Base-by-base conservation (phyloP, 1,140 invertebrate genomes). In the Papilio polytes region DNA sequence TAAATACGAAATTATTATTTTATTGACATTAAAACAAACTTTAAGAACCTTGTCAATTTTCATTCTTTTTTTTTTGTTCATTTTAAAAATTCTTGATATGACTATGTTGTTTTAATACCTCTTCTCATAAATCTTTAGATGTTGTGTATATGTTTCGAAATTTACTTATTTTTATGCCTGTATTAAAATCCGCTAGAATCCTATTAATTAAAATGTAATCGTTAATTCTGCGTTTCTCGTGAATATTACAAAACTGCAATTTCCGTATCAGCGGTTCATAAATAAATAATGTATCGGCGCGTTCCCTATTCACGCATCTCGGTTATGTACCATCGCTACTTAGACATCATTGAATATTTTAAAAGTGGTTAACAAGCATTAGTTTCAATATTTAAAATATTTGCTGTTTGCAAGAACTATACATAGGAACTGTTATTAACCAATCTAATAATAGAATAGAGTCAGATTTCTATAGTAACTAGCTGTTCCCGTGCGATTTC, bases 241-340 rank as follows among this genome's bases (percentile, higher is more conserved):
- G 88, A 94, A 94, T 94, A 92, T 93, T 94, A 90, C 90, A 94
- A 92, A 92, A 92, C 88, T 94, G 91, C 93, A 94, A 94, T 93
- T 94, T 92, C 93, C 92, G 92, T 92, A 91, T 93, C 92, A 92
- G 90, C 91, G 88, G 83, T 81, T 82, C 81, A 87, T 94, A 91
- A 92, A 93, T 92, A 90, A 82, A 82, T 92, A 90, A 93, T 92
- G 87, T 78, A 86, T 83, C 83, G 74, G 59, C 79, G 81, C 82
- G 88, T 89, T 89, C 85, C 84, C 76, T 86, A 89, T 86, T 89
- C 84, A 87, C 81, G 70, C 80, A 70, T 80, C 82, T 78, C 80
- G 63, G 48, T n/a, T 22, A 15, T 82, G 76, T 41, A 44, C 31
- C 74, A 51, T 82, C 74, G 66, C 53, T 83, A 73, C 81, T 85